Conservation (phyloP, 2,888 invertebrate species). For the Diplazon laetatorius region DNA sequence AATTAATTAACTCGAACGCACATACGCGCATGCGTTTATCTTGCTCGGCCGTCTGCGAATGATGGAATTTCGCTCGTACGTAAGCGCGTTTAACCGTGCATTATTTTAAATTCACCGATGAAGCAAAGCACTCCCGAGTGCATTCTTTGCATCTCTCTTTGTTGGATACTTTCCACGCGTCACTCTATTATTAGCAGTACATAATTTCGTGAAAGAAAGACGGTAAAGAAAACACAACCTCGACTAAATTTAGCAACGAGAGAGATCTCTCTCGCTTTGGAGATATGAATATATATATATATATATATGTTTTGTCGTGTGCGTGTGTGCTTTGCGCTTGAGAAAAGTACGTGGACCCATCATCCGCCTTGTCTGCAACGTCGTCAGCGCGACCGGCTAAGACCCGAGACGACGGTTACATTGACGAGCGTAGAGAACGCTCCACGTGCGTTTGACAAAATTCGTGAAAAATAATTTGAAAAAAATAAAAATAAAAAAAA, state of each 20-base stretch:
- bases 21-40: constrained; percentile 13
- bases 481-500: constrained; percentile 34
- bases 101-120: not conserved
- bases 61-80: constrained; percentile 28
- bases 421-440: not conserved
- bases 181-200: constrained; percentile 39
- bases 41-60: not conserved
- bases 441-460: constrained; percentile 1
- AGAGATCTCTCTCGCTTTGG: not conserved
- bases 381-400: not conserved
- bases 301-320: constrained; percentile 2
- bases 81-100: constrained; percentile 3
- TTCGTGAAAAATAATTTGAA: constrained; percentile 22
- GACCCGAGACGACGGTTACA: constrained; percentile 12
- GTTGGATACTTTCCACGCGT: constrained; percentile 17
- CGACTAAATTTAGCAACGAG: constrained; percentile 37
- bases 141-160: not conserved
- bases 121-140: not conserved
- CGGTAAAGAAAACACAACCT: constrained; percentile 5
- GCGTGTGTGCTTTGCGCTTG: constrained; percentile 22
- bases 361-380: constrained; percentile 28
- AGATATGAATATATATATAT: too few relatives aligned
- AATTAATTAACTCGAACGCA: constrained; percentile 59
- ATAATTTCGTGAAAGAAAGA: not conserved
- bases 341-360: constrained; percentile 8